A percentile compares a stretch with the other conserved stretches of the same genome.
Evolutionary conservation across 2,888 invertebrate genomes (phyloP).

Genomic region (Limnephilus rhombicus): DNA sequence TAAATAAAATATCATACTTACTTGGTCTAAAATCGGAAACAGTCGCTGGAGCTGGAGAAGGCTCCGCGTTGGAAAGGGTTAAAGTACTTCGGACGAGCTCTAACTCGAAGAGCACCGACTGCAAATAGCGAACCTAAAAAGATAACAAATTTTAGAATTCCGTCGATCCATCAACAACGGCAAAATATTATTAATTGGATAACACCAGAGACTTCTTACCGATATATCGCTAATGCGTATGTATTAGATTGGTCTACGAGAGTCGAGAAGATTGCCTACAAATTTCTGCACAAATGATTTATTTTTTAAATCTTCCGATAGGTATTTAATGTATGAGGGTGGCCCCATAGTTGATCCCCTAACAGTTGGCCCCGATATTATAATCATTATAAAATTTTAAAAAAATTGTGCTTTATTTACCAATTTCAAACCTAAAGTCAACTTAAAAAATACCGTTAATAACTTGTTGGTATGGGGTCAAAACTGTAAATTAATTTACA

Average conservation of each 20-base stretch:
- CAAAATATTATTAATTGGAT: too few relatives aligned
- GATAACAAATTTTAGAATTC: not conserved
- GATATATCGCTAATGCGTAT: not conserved
- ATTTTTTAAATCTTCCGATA: not conserved
- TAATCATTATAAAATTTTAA: too few relatives aligned
- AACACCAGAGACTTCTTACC: not conserved
- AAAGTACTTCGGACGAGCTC: slow-evolving; percentile 83
- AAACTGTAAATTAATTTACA: too few relatives aligned
- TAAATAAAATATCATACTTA: slow-evolving; percentile 21
- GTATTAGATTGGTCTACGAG: not conserved
- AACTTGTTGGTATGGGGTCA: too few relatives aligned
- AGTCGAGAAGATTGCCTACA: too few relatives aligned
- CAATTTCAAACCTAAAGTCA: too few relatives aligned
- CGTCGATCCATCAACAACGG: not conserved
- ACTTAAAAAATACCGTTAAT: too few relatives aligned
- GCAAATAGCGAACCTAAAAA: slow-evolving; percentile 85
- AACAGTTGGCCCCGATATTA: too few relatives aligned
- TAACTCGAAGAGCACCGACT: slow-evolving; percentile 91
- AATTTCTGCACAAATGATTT: not conserved
- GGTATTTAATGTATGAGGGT: too few relatives aligned
- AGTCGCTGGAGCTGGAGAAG: slow-evolving; percentile 25
- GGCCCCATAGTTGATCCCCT: too few relatives aligned
- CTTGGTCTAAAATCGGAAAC: slow-evolving; percentile 66
- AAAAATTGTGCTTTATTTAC: too few relatives aligned
- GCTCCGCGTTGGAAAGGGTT: slow-evolving; percentile 11